Conservation (phyloP, 2,113 vertebrate species). For the Alces alces region DNA sequence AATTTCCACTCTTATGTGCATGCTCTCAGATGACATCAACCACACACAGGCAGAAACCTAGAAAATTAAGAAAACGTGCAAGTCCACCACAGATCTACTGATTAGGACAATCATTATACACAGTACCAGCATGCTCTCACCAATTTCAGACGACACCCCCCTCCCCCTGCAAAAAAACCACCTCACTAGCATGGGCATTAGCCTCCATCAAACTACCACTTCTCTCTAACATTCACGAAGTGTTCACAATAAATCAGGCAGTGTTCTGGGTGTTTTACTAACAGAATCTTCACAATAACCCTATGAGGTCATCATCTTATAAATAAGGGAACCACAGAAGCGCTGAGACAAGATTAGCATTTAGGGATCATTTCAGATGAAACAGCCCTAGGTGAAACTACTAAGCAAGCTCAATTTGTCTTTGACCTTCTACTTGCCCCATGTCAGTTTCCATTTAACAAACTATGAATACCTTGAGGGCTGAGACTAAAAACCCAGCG, state of each 20-base stretch:
- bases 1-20: not conserved
- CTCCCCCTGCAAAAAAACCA: not conserved
- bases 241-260: not conserved
- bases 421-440: not conserved
- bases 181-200: not conserved
- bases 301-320: not conserved
- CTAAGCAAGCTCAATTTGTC: not conserved
- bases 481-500: not conserved
- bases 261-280: not conserved
- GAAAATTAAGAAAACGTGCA: not conserved
- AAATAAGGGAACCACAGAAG: conserved; percentile 31
- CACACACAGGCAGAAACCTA: not conserved
- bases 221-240: not conserved
- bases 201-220: not conserved
- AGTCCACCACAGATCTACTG: not conserved
- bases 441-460: not conserved
- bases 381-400: not conserved
- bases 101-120: not conserved
- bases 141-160: not conserved
- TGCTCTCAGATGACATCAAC: not conserved
- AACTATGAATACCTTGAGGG: not conserved
- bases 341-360: not conserved
- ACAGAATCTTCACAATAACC: not conserved
- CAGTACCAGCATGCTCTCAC: too few species aligned
- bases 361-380: not conserved